Evolutionary conservation across 2,797 vertebrate species (phyloP), one percentile per base, ranked within the genome.

Genomic region (Acanthurus tractus): DNA sequence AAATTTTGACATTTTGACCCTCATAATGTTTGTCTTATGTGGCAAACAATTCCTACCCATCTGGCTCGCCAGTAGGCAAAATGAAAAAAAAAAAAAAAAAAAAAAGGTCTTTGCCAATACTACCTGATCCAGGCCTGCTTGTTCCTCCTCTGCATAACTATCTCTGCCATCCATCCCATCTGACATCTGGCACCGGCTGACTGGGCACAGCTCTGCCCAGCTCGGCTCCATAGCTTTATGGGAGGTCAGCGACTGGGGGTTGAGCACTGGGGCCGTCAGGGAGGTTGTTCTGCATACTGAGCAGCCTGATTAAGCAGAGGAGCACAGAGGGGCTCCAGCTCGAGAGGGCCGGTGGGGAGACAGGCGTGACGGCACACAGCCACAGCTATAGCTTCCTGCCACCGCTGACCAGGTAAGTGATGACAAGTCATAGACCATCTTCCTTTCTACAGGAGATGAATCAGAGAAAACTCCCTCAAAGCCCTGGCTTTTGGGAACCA

Each of bases 151-250:
- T 88, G 89, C 87, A 91, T 88, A 89, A 85, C 88, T 87, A 90
- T 89, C 86, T 77, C 81, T 87, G 85, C 90, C 88, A 92, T 93
- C 87, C 88, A 90, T 90, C 79, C 88, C 74, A 57, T 84, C 90
- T 92, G 90, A 94, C 93, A 93, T 92, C 91, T 91, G 91, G 92
- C 83, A 89, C 57, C 70, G 89, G 89, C 87, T 91, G 90, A 89
- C 79, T 93, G 91, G 90, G 83, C 89, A 92, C 88, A 87, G 90
- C 86, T 90, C 89, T 86, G 81, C 80, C 84, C 83, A 53, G 78
- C 86, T 84, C 82, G 78, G 79, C 89, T 85, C 78, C 84, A 79
- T 89, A 85, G 92, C 90, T 93, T 86, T 88, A 91, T 90, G 89
- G 93, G 89, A 94, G 93, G 92, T 92, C 89, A 93, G 88, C 53